Evolutionary conservation across 2,888 invertebrate genomes (phyloP).

Genomic region (Orthosia cruda): DNA sequence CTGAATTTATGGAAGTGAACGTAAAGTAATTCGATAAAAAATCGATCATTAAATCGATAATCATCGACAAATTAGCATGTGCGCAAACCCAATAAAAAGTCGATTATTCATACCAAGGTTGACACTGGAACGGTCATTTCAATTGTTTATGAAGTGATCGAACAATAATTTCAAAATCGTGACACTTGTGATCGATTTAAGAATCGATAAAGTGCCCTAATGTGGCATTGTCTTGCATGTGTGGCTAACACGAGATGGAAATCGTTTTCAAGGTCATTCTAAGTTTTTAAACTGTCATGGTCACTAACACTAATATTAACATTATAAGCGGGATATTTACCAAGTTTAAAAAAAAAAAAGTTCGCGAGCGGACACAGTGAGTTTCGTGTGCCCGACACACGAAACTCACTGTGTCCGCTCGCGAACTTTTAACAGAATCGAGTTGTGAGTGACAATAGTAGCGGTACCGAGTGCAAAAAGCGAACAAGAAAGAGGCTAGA

Average conservation of each 20-base stretch:
- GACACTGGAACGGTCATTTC: constrained; percentile 17
- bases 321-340: no score
- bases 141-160: constrained; percentile 52
- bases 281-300: no score
- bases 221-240: constrained; percentile 35
- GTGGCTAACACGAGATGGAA: constrained; percentile 16
- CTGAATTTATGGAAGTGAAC: constrained; percentile 55
- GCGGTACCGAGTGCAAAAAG: no score
- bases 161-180: constrained; percentile 45
- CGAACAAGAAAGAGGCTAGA: no score
- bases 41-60: constrained; percentile 44
- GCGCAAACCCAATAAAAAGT: constrained; percentile 55
- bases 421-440: no score
- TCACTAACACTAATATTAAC: no score
- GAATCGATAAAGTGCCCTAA: constrained; percentile 41
- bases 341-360: no score
- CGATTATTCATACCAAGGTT: constrained; percentile 58
- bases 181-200: constrained; percentile 46
- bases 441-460: no score
- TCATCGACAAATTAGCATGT: constrained; percentile 54
- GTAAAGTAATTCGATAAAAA: constrained; percentile 45
- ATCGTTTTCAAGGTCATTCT: constrained; percentile 13
- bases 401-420: no score
- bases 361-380: no score
- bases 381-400: no score